Percentiles rank a stretch among this genome's conserved stretches.
These are phyloP conservation scores for Melanerpes formicivorus DNA, from an alignment of 2,113 vertebrate species.

Conservation along the genomic window DNA sequence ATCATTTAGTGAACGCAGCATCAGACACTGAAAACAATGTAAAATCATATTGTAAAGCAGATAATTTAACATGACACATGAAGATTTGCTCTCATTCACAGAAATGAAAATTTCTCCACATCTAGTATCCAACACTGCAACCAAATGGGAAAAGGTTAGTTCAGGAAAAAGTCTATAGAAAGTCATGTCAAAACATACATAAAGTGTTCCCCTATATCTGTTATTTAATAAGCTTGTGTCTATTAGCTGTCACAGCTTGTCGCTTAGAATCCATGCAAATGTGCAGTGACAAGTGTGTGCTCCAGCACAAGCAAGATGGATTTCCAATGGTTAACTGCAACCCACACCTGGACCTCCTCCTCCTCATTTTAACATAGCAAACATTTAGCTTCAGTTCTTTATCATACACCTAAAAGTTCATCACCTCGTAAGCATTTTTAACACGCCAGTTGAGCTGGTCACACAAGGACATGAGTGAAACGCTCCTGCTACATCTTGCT, in stretches of 20 bases:
- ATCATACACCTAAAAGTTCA: background rate
- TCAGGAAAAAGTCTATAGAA: background rate
- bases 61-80: background rate
- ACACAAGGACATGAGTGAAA: background rate
- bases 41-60: background rate
- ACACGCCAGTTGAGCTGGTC: background rate
- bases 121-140: background rate
- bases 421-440: background rate
- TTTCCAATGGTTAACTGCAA: background rate
- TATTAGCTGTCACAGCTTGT: background rate
- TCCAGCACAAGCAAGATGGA: background rate
- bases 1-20: background rate
- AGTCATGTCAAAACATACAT: background rate
- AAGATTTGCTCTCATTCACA: background rate
- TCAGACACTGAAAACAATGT: background rate
- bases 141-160: background rate
- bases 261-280: background rate
- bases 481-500: accelerated
- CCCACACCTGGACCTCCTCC: background rate
- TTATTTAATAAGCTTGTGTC: background rate
- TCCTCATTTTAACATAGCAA: background rate
- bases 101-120: background rate
- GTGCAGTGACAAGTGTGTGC: accelerated
- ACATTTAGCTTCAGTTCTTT: background rate
- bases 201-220: background rate